Percentiles rank a stretch among this genome's conserved stretches.
phyloP scores from a whole-genome alignment of 2,888 invertebrate species.

The Rhingia campestris region DNA sequence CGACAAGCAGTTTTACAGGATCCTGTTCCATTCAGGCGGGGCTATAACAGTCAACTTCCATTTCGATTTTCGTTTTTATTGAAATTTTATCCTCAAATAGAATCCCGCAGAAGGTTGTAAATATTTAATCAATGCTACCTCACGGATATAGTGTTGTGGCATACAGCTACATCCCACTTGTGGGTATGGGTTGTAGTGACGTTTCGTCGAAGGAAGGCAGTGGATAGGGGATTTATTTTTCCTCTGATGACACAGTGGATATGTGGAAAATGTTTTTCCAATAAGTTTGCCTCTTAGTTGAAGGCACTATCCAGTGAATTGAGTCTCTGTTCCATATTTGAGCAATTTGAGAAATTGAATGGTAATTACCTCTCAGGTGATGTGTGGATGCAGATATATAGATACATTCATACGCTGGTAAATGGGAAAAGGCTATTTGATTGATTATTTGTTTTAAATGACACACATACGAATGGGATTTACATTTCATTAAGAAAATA shows the following conservation, averaged over 20 bases:
- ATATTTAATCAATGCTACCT: constrained; percentile 59
- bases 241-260: background rate
- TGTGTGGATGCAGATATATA: background rate
- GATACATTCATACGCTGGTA: background rate
- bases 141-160: background rate
- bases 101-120: constrained; percentile 45
- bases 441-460: constrained; percentile 36
- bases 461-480: constrained; percentile 1
- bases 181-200: background rate
- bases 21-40: constrained; percentile 23
- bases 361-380: constrained; percentile 10
- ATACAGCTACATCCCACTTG: background rate
- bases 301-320: constrained; percentile 9
- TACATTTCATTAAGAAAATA: background rate
- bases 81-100: constrained; percentile 59
- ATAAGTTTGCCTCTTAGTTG: constrained; percentile 36
- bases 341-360: constrained; percentile 43
- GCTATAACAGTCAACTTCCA: constrained; percentile 50
- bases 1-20: constrained; percentile 22
- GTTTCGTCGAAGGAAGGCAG: background rate
- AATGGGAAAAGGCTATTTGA: constrained; percentile 24
- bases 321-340: constrained; percentile 28
- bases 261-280: background rate
- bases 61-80: constrained; percentile 62
- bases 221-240: background rate